Evolutionary conservation across 2,113 vertebrate genomes (phyloP), one percentile per base, ranked within the genome.

Genomic region (Sylvilagus bachmani): DNA sequence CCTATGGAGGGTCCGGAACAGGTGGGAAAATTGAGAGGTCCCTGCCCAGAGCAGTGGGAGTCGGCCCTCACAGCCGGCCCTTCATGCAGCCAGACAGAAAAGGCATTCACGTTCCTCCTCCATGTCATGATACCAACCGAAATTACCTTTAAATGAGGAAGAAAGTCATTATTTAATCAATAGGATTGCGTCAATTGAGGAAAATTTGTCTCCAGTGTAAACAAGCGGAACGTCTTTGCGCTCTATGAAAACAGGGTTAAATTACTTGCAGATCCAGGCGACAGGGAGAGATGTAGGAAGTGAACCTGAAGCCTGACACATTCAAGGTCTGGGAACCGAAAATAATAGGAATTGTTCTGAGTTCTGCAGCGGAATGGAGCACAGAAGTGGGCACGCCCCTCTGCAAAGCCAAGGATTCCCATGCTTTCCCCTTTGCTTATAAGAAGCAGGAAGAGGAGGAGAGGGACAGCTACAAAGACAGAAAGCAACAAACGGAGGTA

Each of bases 101-200:
- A 97, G 98, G 97, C 98, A 98, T 97, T 97, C 97, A 95, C 95
- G 96, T 96, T 77, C 84, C 91, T 96, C 96, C 98, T 97, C 97
- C 95, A 96, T 97, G 97, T 97, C 97, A 97, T 95, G 98, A 98
- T 98, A 98, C 93, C 97, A 98, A 69, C 95, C 3, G 2, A 98
- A 99, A 99, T 99, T 99, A 98, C 98, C 97, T 98, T 96, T 98
- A 98, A 98, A 98, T 98, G 98, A 99, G 99, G 99, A 99, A 99
- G 98, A 98, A 98, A 97, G 97, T 97, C 97, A 99, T 99, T 99
- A 99, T 99, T 99, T 99, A 99, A 99, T 99, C 98, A 99, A 99
- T 98, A 97, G 98, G 99, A 99, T 99, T 99, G 98, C 98, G 78
- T 98, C 99, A 98, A 98, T 99, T 98, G 98, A 97, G 98, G 98